Evolutionary conservation across 2,888 invertebrate genomes (phyloP), one percentile per base, ranked within the genome.

Genomic region (Drosophila nr. medialis): DNA sequence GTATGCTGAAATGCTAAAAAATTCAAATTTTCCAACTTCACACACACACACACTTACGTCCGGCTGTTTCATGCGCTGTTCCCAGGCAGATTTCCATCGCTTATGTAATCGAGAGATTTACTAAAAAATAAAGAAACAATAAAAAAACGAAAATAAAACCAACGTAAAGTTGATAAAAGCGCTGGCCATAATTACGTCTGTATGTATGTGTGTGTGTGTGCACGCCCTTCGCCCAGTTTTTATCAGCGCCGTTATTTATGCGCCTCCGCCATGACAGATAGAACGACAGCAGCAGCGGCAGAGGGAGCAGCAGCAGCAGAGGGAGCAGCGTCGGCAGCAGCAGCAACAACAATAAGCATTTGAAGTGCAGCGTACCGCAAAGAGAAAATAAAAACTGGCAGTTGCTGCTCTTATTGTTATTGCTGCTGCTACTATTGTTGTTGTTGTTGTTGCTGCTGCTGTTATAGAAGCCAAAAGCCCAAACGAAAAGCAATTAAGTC

Each of bases 401-500:
- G 70, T 56, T 58, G 71, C 64, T 69, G 64, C 40, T 56, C 40
- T 42, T 56, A 45, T 70, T 61, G 27, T 54, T 36, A 38, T 62
- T 71, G 60, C 51, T 55, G 60, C 32, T 50, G 54, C 48, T 48
- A 49, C n/a, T 64, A 29, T 54, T 55, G 59, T 36, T 50, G 58
- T 36, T 50, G 58, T 38, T 64, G 48, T 32, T 61, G 42, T 50
- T 66, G 42, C 62, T 77, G 56, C 59, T 69, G 60, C 53, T 71
- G 51, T 68, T 69, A 49, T 79, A 68, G 81, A 55, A 69, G 68
- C 78, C 81, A 81, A 84, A 85, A 81, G 79, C 75, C 75, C 77
- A 87, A 90, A 87, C 86, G 80, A 84, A 90, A 87, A 89, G 83
- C 81, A 86, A 87, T 90, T 89, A 90, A 90, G 77, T 85, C 80